These are phyloP conservation scores for Hirtodrosophila confusa DNA, from an alignment of 2,888 invertebrate genomes.

Conservation along the genomic window DNA sequence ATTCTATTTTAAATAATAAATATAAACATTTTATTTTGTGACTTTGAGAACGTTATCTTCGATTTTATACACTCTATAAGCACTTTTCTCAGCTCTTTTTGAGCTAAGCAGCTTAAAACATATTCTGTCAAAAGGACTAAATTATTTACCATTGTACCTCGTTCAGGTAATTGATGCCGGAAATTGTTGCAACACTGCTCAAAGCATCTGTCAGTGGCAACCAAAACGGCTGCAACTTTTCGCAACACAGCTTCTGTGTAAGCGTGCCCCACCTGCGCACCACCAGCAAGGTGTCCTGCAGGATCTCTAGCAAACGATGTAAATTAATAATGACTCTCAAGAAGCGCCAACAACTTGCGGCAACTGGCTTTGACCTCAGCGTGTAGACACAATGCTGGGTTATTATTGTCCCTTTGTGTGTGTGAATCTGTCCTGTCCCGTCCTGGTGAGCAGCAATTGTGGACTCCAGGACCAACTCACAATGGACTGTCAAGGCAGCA, in stretches of 20 bases:
- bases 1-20: too few relatives aligned
- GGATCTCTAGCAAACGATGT: constrained; percentile 47
- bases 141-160: constrained; percentile 26
- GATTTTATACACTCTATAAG: too few relatives aligned
- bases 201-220: constrained; percentile 20
- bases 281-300: constrained; percentile 12
- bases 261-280: constrained; percentile 16
- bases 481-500: constrained; percentile 39
- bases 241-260: constrained; percentile 23
- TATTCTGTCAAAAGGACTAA: too few relatives aligned
- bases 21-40: too few relatives aligned
- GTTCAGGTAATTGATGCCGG: constrained; percentile 55
- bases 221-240: constrained; percentile 39
- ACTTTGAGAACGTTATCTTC: too few relatives aligned
- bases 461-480: constrained; percentile 6
- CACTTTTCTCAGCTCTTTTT: neutral
- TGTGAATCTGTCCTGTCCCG: constrained; percentile 7
- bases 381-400: constrained; percentile 11
- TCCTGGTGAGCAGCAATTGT: constrained; percentile 38
- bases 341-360: constrained; percentile 50
- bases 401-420: constrained; percentile 31
- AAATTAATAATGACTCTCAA: constrained; percentile 65
- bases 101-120: too few relatives aligned
- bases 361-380: constrained; percentile 41
- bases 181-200: constrained; percentile 60